phyloP scores from a whole-genome alignment of 2,113 vertebrate species.

The Canis aureus region DNA sequence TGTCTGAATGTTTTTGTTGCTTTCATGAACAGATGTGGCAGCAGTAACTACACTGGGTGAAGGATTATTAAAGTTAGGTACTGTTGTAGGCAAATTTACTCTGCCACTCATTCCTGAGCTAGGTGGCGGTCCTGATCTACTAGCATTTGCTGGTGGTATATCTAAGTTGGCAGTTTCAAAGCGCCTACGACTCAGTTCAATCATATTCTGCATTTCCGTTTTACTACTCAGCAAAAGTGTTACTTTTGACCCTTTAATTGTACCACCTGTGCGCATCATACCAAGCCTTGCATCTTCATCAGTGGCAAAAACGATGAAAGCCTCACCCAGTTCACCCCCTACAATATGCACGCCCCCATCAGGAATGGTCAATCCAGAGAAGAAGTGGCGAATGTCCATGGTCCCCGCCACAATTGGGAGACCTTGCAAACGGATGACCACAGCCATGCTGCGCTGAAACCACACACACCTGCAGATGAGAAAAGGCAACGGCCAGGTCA shows the following conservation, averaged over 20 bases:
- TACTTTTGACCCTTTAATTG: conserved; percentile 99
- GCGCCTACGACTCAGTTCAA: conserved; percentile 98
- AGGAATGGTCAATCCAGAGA: conserved; percentile 99
- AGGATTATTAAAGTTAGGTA: conserved; percentile 94
- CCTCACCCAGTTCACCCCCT: conserved; percentile 99
- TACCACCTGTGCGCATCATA: conserved; percentile 99
- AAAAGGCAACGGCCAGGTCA: conserved; percentile 98
- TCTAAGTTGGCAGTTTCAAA: conserved; percentile 96
- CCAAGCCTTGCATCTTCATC: conserved; percentile 99
- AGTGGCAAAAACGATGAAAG: conserved; percentile 99
- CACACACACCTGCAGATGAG: conserved; percentile 99
- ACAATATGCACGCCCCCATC: conserved; percentile 99
- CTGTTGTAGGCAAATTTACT: conserved; percentile 91
- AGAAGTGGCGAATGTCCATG: conserved; percentile 99
- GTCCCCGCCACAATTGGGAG: conserved; percentile 99
- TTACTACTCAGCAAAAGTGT: conserved; percentile 99
- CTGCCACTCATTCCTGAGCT: conserved; percentile 92
- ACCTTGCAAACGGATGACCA: conserved; percentile 99
- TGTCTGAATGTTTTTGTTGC: conserved; percentile 93
- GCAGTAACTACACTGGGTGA: conserved; percentile 91
- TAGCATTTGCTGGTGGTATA: conserved; percentile 92
- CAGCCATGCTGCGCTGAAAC: conserved; percentile 99
- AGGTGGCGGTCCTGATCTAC: conserved; percentile 91
- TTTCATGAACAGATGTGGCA: conserved; percentile 93
- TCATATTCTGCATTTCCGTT: conserved; percentile 99